Conservation (phyloP, 2,888 invertebrate genomes). For the Monopis laevigella region DNA sequence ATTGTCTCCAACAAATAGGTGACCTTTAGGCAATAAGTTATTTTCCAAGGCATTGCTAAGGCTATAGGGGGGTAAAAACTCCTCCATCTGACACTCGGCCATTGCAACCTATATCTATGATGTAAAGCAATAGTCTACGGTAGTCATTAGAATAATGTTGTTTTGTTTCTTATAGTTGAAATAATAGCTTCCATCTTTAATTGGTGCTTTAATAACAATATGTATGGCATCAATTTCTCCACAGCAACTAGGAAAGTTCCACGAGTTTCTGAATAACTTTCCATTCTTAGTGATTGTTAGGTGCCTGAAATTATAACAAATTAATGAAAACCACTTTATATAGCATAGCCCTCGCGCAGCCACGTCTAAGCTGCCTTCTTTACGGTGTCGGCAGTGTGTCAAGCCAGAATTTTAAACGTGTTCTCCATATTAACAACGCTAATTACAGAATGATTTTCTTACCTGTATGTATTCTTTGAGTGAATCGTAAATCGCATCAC, state of each 20-base stretch:
- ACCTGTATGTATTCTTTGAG: background rate
- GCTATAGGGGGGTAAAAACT: constrained; percentile 16
- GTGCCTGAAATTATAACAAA: no score
- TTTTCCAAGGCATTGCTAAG: constrained; percentile 16
- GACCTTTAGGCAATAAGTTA: constrained; percentile 14
- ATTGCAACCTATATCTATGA: constrained; percentile 20
- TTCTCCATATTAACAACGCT: no score
- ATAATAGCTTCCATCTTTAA: constrained; percentile 18
- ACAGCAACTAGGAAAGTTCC: constrained; percentile 12
- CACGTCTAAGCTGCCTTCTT: no score
- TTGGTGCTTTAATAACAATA: constrained; percentile 16
- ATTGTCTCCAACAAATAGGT: constrained; percentile 10
- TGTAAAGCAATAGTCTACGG: constrained; percentile 18
- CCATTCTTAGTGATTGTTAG: no score
- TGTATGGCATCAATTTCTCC: constrained; percentile 19
- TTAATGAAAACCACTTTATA: no score
- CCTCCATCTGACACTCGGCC: constrained; percentile 20
- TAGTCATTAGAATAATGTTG: constrained; percentile 17
- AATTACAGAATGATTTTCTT: no score
- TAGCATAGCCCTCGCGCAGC: no score
- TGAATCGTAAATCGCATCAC: background rate
- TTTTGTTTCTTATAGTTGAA: constrained; percentile 17
- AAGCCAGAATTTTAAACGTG: no score
- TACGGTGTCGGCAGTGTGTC: no score
- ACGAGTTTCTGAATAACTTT: background rate